Conservation (phyloP, 2,113 vertebrate species). For the Chaetodon auriga region DNA sequence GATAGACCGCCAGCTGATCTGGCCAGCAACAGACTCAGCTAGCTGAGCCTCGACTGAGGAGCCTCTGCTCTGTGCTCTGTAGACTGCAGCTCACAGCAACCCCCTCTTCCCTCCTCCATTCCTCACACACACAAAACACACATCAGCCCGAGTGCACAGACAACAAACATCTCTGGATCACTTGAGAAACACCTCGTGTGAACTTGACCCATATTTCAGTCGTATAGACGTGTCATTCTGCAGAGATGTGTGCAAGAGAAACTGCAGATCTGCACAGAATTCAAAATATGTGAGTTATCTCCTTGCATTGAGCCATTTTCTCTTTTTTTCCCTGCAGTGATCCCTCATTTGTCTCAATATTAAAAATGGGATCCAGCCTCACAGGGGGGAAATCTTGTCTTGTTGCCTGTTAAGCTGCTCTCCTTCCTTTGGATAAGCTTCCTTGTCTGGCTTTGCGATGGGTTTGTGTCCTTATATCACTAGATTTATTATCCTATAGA, state of each 20-base stretch:
- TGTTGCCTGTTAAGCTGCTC: neutral
- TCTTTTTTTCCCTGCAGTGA: no score
- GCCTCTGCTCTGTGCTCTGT: slow-evolving; percentile 48
- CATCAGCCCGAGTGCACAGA: slow-evolving; percentile 26
- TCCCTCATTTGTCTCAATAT: neutral
- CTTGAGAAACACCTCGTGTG: slow-evolving; percentile 7
- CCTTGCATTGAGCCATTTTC: neutral
- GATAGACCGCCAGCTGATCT: slow-evolving; percentile 89
- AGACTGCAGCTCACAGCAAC: slow-evolving; percentile 53
- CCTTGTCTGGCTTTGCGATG: neutral
- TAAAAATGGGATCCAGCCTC: neutral
- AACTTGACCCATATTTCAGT: slow-evolving; percentile 46
- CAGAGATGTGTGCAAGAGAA: neutral
- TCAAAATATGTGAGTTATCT: neutral
- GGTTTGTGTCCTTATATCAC: neutral
- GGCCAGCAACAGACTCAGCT: slow-evolving; percentile 91
- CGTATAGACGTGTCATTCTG: neutral
- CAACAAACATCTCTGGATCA: slow-evolving; percentile 40
- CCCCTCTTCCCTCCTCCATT: slow-evolving; percentile 17
- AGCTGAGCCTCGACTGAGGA: slow-evolving; percentile 84
- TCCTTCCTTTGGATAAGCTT: neutral
- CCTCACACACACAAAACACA: slow-evolving; percentile 14
- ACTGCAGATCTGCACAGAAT: neutral
- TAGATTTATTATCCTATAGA: slow-evolving; percentile 4
- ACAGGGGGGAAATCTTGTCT: neutral